Evolutionary conservation across 1,140 invertebrate genomes (phyloP).

Genomic region (Ceratina australensis): DNA sequence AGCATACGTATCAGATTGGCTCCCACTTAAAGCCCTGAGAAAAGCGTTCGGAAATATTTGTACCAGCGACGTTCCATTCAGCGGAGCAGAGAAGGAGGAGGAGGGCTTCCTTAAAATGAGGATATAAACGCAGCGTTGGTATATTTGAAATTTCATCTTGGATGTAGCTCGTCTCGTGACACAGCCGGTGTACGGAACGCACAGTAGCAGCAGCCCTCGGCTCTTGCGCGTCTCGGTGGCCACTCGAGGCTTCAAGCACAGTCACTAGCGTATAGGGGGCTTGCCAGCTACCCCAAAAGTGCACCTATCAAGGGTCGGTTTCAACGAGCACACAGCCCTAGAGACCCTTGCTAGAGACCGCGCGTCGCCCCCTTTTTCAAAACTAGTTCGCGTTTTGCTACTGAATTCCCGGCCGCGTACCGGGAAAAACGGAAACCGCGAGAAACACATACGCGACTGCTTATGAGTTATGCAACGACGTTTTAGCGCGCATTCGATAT

Average conservation of each 20-base stretch:
- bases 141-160: conserved; percentile 65
- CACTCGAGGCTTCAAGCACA: conserved; percentile 67
- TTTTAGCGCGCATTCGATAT: not conserved
- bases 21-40: not conserved
- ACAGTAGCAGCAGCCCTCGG: conserved; percentile 46
- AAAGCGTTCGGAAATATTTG: not conserved
- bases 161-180: conserved; percentile 54
- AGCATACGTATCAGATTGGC: too few relatives aligned
- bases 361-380: conserved; percentile 31
- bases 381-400: conserved; percentile 45
- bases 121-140: conserved; percentile 40
- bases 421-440: not conserved
- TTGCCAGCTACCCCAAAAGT: conserved; percentile 68
- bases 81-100: too few relatives aligned
- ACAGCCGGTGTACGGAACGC: conserved; percentile 43
- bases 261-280: conserved; percentile 55
- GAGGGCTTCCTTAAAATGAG: conserved; percentile 23
- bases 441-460: not conserved
- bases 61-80: too few relatives aligned
- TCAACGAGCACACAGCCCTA: conserved; percentile 56
- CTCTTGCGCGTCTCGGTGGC: conserved; percentile 65
- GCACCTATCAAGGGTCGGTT: conserved; percentile 61
- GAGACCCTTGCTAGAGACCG: conserved; percentile 44
- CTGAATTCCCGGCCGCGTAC: conserved; percentile 14
- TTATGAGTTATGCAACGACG: not conserved